Conservation (phyloP, 2,113 vertebrate species). For the Leptobrachium leishanense region DNA sequence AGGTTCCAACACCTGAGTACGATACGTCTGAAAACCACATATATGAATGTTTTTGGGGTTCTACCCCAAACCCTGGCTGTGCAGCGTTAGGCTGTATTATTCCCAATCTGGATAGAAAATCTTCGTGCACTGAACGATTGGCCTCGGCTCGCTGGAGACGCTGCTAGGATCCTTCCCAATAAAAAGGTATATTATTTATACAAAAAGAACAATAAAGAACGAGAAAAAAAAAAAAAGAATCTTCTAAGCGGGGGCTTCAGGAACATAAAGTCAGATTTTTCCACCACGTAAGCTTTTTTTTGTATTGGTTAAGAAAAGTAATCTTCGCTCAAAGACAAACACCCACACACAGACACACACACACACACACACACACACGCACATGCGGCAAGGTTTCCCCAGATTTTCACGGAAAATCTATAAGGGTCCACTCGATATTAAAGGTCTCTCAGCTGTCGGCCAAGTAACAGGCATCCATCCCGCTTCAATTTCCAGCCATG, state of each 20-base stretch:
- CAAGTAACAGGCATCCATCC: constrained; percentile 62
- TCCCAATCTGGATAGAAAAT: no score
- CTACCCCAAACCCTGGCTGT: no score
- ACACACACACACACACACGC: constrained; percentile 12
- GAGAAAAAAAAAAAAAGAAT: constrained; percentile 62
- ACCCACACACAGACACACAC: no score
- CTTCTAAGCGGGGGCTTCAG: constrained; percentile 51
- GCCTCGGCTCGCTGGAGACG: no score
- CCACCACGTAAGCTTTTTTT: not conserved
- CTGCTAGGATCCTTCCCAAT: no score
- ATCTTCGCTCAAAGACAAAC: constrained; percentile 57
- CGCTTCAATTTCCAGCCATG: not conserved
- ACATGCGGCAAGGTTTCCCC: constrained; percentile 62
- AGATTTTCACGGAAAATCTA: constrained; percentile 96
- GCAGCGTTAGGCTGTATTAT: no score
- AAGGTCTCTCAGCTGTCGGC: constrained; percentile 69
- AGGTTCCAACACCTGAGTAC: not conserved
- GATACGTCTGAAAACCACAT: not conserved
- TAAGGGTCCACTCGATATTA: constrained; percentile 72
- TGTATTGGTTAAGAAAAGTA: constrained; percentile 31
- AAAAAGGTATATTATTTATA: no score
- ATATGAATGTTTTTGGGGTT: not conserved
- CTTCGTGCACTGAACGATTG: no score
- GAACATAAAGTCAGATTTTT: no score
- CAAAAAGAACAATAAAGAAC: no score